phyloP scores from a whole-genome alignment of 2,888 invertebrate species.

The Mesoligia furuncula region DNA sequence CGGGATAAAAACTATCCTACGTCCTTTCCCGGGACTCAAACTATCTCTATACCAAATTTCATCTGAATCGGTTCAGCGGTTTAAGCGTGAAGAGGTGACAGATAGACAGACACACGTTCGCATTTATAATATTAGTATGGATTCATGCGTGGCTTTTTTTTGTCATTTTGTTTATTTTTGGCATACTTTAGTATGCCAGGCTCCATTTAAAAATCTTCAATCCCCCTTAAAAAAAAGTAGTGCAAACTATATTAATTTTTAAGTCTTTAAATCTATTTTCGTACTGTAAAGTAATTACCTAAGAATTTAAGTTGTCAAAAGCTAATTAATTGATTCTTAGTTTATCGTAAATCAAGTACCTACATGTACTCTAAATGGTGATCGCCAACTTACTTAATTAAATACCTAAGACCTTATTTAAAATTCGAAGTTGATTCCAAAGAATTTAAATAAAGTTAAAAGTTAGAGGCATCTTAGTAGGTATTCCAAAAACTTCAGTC shows the following conservation, averaged over 20 bases:
- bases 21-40: too few relatives aligned
- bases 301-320: background rate
- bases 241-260: background rate
- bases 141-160: too few relatives aligned
- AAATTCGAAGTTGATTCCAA: background rate
- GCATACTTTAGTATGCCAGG: background rate
- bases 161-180: too few relatives aligned
- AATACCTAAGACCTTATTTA: conserved; percentile 1
- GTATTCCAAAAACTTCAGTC: conserved; percentile 5
- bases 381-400: background rate
- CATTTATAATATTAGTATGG: too few relatives aligned
- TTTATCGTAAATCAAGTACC: conserved; percentile 2
- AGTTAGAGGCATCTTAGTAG: conserved; percentile 6
- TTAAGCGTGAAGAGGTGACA: too few relatives aligned
- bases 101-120: too few relatives aligned
- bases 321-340: conserved; percentile 15
- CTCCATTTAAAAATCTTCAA: background rate
- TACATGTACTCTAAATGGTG: background rate
- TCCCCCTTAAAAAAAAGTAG: background rate
- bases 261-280: background rate
- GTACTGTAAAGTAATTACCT: background rate
- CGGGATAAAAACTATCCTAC: too few relatives aligned
- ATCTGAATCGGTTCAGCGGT: too few relatives aligned
- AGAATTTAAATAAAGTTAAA: conserved; percentile 3
- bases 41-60: too few relatives aligned